Evolutionary conservation across 2,113 vertebrate species (phyloP).

Genomic region (Motacilla tschutschensis): DNA sequence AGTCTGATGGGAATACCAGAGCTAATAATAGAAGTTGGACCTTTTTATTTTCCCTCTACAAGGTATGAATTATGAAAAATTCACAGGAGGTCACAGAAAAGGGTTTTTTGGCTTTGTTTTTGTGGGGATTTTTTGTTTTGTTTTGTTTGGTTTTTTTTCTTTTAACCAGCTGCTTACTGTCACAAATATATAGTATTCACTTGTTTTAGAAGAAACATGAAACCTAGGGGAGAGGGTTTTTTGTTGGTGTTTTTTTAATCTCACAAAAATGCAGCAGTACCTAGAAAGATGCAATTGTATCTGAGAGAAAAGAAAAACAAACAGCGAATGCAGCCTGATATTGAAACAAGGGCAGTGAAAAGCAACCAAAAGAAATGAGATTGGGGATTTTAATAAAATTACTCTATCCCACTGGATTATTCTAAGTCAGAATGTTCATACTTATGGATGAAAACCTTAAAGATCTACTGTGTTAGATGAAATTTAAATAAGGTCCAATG

Average conservation of each 20-base stretch:
- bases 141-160: not conserved
- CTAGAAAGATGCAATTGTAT: not conserved
- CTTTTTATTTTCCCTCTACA: not conserved
- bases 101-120: accelerated
- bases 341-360: not conserved
- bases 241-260: not conserved
- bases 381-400: not conserved
- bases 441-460: not conserved
- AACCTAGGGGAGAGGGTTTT: accelerated
- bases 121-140: accelerated
- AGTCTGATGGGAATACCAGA: not conserved
- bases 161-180: not conserved
- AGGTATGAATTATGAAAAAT: not conserved
- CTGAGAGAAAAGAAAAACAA: not conserved
- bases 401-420: not conserved
- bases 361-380: not conserved
- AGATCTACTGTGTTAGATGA: not conserved
- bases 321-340: not conserved
- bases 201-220: not conserved
- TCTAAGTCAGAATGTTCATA: not conserved
- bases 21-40: not conserved
- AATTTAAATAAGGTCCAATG: not conserved
- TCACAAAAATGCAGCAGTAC: not conserved
- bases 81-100: not conserved
- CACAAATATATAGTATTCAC: not conserved